phyloP scores from a whole-genome alignment of 2,113 vertebrate species.

The Suricata suricatta region DNA sequence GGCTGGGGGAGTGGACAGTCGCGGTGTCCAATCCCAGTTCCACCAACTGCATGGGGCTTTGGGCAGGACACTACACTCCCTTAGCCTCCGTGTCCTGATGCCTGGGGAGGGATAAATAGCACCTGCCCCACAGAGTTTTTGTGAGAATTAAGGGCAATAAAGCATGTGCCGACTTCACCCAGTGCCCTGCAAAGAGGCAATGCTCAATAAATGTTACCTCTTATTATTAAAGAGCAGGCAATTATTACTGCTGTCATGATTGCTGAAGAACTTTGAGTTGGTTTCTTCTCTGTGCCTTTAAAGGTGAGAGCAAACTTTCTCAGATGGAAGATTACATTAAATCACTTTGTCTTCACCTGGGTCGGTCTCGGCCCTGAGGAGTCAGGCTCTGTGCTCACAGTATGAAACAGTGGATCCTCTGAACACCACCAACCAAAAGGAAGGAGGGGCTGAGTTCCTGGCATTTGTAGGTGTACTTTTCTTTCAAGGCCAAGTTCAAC shows the following conservation, averaged over 20 bases:
- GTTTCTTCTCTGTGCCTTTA: not conserved
- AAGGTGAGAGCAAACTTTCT: slow-evolving; percentile 22
- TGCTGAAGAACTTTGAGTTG: slow-evolving; percentile 8
- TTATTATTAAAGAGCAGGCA: not conserved
- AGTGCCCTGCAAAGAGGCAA: not conserved
- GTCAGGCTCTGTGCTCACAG: not conserved
- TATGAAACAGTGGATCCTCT: not conserved
- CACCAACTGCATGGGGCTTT: not conserved
- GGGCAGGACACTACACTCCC: not conserved
- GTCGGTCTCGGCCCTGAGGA: not conserved
- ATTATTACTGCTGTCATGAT: not conserved
- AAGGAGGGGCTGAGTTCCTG: not conserved
- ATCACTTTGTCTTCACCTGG: not conserved
- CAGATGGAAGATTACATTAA: not conserved
- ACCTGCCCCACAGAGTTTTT: not conserved
- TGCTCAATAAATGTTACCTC: not conserved
- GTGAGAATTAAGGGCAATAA: slow-evolving; percentile 24
- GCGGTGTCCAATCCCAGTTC: not conserved
- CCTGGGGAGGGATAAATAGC: not conserved
- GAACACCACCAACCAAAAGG: not conserved
- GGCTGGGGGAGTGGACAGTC: not conserved
- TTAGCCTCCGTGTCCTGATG: slow-evolving; percentile 11
- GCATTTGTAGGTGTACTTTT: not conserved
- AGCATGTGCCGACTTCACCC: slow-evolving; percentile 19
- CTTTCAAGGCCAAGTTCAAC: not conserved